Evolutionary conservation across 2,113 vertebrate genomes (phyloP), one percentile per base, ranked within the genome.

Genomic region (Myotis davidii): DNA sequence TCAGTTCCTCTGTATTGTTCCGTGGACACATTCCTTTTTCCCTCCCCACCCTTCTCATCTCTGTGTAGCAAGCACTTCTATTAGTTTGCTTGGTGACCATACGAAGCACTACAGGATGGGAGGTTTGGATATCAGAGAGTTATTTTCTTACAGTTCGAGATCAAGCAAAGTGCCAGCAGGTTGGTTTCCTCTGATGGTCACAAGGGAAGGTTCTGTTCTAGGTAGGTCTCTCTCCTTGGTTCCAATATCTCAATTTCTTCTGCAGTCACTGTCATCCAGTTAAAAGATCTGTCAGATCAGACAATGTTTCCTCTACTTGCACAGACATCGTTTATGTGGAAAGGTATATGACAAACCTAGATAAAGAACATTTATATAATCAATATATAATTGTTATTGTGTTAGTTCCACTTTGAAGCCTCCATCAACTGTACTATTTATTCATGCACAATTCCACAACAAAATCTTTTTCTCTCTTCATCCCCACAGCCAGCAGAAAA

Each of bases 201-300:
- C 3, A 45, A n/a, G 3, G 39, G 32, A 91, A 61, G 48, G 52
- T 23, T 85, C n/a, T 50, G 18, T 48, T 59, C 52, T 73, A 65
- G 20, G 14, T 73, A 59, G 16, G 11, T n/a, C 6, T 85, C 10
- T 37, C n/a, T 78, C 25, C 1, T 32, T 23, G 76, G 9, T 20
- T 84, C 37, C 25, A 45, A 17, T 48, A 52, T 54, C 67, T 92
- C 52, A 61, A 25, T 94, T 74, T 89, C 64, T 59, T 73, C 34
- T 13, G 10, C 14, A 32, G 34, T 87, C 59, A 39, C 16, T 67
- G 65, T 91, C 11, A 13, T 90, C 27, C 59, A 76, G 2, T 74
- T 83, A 48, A 90, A 96, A 96, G 20, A 72, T 85, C 50, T 84
- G 23, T 76, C 50, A 59, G n/a, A 16, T 21, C 23, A 85, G 59